Evolutionary conservation across 2,888 invertebrate genomes (phyloP).

Genomic region (Tubulanus polymorphus): DNA sequence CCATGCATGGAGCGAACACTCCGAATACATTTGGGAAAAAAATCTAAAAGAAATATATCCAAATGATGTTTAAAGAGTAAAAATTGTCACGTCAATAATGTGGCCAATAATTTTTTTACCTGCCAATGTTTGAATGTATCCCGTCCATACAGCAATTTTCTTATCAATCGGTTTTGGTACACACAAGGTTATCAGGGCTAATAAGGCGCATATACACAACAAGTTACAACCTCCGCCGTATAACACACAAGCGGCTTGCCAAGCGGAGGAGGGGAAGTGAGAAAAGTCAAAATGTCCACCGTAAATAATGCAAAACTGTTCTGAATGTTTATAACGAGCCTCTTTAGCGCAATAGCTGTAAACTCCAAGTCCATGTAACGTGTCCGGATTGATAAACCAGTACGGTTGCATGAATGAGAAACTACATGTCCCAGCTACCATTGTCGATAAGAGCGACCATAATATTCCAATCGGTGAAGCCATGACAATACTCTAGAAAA

Average conservation of each 20-base stretch:
- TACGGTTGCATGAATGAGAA: slow-evolving; percentile 53
- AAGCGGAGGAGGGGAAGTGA: slow-evolving; percentile 38
- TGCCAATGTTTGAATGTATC: slow-evolving; percentile 43
- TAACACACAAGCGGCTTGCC: slow-evolving; percentile 46
- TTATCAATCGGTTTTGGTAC: slow-evolving; percentile 31
- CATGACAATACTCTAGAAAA: too few relatives aligned
- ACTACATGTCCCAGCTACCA: slow-evolving; percentile 48
- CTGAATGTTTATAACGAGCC: neutral
- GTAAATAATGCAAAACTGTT: slow-evolving; percentile 28
- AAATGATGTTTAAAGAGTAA: too few relatives aligned
- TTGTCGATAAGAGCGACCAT: slow-evolving; percentile 50
- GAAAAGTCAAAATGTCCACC: slow-evolving; percentile 36
- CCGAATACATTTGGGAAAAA: too few relatives aligned
- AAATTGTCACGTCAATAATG: too few relatives aligned
- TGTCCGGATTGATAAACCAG: slow-evolving; percentile 48
- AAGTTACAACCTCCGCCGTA: slow-evolving; percentile 47
- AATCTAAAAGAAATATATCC: too few relatives aligned
- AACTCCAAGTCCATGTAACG: slow-evolving; percentile 36
- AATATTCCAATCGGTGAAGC: slow-evolving; percentile 38
- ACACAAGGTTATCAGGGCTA: slow-evolving; percentile 35
- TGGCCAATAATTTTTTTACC: too few relatives aligned
- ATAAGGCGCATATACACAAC: slow-evolving; percentile 37
- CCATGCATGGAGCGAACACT: too few relatives aligned
- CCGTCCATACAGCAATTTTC: slow-evolving; percentile 32
- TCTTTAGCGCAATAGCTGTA: slow-evolving; percentile 34